A percentile compares a stretch with the other conserved stretches of the same genome.
phyloP scores from a whole-genome alignment of 2,888 invertebrate species.

The Dicycla oo region DNA sequence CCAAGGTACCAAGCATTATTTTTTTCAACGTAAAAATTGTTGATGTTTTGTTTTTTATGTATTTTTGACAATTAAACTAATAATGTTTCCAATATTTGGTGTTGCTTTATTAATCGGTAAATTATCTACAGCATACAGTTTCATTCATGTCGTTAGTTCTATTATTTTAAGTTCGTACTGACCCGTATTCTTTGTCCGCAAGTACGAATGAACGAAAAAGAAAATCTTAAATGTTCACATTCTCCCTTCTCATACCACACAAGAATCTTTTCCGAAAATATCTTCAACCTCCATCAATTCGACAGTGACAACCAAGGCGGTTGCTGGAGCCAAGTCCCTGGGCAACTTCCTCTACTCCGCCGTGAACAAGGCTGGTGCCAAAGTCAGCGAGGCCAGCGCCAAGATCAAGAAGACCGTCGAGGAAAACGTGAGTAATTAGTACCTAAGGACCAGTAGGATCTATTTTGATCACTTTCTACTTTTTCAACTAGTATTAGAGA shows the following conservation, averaged over 20 bases:
- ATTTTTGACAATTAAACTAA: no score
- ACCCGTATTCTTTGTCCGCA: no score
- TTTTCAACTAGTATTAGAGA: no score
- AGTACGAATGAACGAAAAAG: neutral
- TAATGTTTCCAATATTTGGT: no score
- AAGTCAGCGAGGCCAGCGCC: conserved; percentile 96
- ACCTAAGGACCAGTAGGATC: neutral
- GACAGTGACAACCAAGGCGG: conserved; percentile 96
- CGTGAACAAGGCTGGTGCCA: conserved; percentile 98
- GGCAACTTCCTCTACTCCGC: conserved; percentile 98
- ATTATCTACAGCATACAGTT: no score
- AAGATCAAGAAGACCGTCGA: conserved; percentile 99
- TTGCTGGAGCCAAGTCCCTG: conserved; percentile 97
- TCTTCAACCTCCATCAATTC: conserved; percentile 18
- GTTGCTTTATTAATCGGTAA: no score
- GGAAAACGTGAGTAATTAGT: conserved; percentile 95
- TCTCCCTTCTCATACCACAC: no score
- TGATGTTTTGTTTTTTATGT: no score
- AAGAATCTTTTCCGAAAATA: conserved; percentile 2
- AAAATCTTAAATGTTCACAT: neutral
- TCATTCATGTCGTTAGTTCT: no score
- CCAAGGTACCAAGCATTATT: no score
- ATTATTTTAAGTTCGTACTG: no score
- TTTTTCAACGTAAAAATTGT: no score
- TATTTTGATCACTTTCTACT: neutral